Percentiles rank a stretch among this genome's conserved stretches.
These are phyloP conservation scores for Pentalonia nigronervosa DNA, from an alignment of 1,140 invertebrate species.

Conservation along the genomic window DNA sequence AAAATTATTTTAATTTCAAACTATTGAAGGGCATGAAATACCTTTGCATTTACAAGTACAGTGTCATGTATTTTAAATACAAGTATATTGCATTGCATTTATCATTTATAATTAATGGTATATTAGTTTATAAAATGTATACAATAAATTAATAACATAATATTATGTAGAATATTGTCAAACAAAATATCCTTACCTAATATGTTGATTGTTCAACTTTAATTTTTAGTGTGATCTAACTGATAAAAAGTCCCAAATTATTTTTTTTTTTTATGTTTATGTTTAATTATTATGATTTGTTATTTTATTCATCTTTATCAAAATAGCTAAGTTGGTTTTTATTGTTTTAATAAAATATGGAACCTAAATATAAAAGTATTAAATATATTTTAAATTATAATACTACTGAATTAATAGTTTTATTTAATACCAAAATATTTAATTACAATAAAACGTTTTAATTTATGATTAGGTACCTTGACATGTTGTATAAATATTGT, in stretches of 20 bases:
- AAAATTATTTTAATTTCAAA: neutral
- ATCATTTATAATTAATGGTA: neutral
- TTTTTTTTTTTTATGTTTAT: neutral
- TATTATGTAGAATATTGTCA: neutral
- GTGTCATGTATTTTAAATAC: neutral
- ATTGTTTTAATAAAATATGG: neutral
- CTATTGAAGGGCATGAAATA: neutral
- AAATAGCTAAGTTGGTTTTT: neutral
- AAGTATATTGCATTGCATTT: neutral
- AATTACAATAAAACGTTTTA: neutral
- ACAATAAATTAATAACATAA: too few relatives aligned
- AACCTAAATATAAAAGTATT: neutral
- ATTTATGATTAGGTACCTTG: neutral
- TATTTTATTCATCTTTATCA: neutral
- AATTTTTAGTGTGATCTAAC: too few relatives aligned
- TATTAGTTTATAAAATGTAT: neutral
- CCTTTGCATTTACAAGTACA: neutral
- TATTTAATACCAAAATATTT: neutral
- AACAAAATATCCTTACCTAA: neutral
- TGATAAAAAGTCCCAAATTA: neutral
- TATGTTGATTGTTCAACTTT: too few relatives aligned
- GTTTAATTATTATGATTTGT: neutral
- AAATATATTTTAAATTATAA: neutral
- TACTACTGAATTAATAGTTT: neutral
- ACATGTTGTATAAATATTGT: too few relatives aligned